Conservation (phyloP, 2,113 vertebrate genomes). For the Phrynosoma blainvillii region DNA sequence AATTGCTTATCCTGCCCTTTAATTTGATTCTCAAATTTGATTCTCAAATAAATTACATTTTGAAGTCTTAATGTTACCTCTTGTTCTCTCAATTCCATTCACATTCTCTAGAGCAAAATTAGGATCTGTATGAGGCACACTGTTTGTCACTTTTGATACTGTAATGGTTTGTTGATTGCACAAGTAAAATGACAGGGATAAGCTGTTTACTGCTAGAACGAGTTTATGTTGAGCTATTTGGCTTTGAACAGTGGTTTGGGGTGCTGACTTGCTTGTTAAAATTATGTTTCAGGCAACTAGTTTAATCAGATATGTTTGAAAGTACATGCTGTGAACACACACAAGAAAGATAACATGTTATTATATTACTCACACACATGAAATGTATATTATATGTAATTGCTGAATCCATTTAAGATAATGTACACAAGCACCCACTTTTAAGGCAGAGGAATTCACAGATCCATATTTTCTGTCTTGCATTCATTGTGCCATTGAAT, state of each 20-base stretch:
- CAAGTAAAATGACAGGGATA: not conserved
- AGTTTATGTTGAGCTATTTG: constrained; percentile 2
- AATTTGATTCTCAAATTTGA: constrained; percentile 8
- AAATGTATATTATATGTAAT: constrained; percentile 2
- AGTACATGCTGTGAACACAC: not conserved
- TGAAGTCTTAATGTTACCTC: not conserved
- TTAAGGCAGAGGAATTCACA: not conserved
- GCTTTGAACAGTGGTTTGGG: constrained; percentile 3
- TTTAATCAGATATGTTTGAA: constrained; percentile 10
- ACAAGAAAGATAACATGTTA: not conserved
- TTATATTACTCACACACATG: constrained; percentile 10
- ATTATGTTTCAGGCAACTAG: constrained; percentile 11
- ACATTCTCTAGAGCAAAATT: not conserved
- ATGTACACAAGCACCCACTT: not conserved
- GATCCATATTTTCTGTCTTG: not conserved
- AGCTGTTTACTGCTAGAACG: constrained; percentile 4
- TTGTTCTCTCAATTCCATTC: not conserved
- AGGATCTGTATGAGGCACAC: not conserved
- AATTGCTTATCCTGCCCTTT: not conserved
- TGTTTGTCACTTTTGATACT: constrained; percentile 1
- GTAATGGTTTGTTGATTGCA: not conserved
- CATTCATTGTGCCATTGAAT: not conserved
- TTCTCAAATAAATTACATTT: not conserved
- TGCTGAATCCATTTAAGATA: not conserved
- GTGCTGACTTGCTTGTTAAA: constrained; percentile 3